Conservation (phyloP, 2,797 vertebrate genomes). For the Potorous gilbertii region DNA sequence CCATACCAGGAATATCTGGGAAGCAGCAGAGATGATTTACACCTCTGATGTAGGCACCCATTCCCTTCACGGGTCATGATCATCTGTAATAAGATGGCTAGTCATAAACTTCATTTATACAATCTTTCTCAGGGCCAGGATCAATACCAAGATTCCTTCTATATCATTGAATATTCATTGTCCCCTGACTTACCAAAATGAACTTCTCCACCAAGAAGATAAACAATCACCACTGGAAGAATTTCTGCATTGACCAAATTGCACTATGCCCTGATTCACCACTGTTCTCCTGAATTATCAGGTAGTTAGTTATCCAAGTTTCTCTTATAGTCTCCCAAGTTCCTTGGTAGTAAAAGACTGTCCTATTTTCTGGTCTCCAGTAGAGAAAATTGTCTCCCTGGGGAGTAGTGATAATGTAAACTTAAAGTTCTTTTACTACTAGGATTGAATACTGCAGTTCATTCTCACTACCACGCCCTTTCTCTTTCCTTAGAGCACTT, state of each 20-base stretch:
- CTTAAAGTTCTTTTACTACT: background rate
- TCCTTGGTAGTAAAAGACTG: background rate
- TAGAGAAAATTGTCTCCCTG: background rate
- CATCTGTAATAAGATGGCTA: background rate
- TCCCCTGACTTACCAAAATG: background rate
- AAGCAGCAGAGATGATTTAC: background rate
- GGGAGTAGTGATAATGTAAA: background rate
- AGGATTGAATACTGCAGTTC: too few relatives aligned
- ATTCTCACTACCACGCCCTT: too few relatives aligned
- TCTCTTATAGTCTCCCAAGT: background rate
- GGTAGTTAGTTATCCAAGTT: background rate
- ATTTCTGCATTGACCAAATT: background rate
- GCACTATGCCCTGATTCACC: background rate
- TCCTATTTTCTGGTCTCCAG: background rate
- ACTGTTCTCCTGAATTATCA: background rate
- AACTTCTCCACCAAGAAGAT: background rate
- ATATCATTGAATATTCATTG: background rate
- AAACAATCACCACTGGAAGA: background rate
- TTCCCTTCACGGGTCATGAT: background rate
- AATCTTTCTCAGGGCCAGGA: background rate
- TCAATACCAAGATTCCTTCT: background rate
- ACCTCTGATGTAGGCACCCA: background rate
- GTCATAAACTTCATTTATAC: background rate
- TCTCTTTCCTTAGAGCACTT: too few relatives aligned
- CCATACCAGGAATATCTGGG: background rate